Conservation (phyloP, 2,113 vertebrate genomes). For the Apteryx mantelli region DNA sequence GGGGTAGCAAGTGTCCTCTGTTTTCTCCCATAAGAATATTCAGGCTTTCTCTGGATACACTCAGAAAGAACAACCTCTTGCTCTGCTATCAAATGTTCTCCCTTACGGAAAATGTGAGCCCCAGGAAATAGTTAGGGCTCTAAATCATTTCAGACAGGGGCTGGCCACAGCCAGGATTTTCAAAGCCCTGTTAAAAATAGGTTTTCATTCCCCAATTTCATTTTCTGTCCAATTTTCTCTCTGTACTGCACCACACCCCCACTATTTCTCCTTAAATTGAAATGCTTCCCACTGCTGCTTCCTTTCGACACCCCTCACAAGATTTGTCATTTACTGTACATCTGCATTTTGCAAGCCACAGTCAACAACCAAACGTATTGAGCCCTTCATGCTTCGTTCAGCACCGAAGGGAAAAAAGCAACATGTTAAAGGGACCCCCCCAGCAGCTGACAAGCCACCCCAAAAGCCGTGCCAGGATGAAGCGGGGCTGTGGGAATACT, state of each 20-base stretch:
- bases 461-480: background rate
- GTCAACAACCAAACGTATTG: background rate
- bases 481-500: background rate
- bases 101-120: conserved; percentile 22
- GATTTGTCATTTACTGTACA: conserved; percentile 27
- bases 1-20: conserved; percentile 18
- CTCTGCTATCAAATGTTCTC: conserved; percentile 43
- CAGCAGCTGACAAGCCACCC: background rate
- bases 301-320: background rate
- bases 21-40: background rate
- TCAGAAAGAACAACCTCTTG: conserved; percentile 13
- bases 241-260: background rate
- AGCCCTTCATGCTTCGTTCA: background rate
- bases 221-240: conserved; percentile 38
- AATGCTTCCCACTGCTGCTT: conserved; percentile 18
- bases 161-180: conserved; percentile 15
- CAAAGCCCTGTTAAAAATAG: conserved; percentile 40
- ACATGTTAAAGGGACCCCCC: background rate
- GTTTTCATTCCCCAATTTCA: background rate
- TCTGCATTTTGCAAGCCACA: conserved; percentile 18
- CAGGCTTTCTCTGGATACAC: background rate
- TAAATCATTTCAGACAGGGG: conserved; percentile 42
- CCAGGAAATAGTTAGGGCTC: conserved; percentile 20
- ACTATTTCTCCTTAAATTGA: conserved; percentile 22
- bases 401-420: background rate